Percentiles rank a stretch among this genome's conserved stretches.
phyloP scores from a whole-genome alignment of 2,888 invertebrate genomes.

The Drosophila differens region DNA sequence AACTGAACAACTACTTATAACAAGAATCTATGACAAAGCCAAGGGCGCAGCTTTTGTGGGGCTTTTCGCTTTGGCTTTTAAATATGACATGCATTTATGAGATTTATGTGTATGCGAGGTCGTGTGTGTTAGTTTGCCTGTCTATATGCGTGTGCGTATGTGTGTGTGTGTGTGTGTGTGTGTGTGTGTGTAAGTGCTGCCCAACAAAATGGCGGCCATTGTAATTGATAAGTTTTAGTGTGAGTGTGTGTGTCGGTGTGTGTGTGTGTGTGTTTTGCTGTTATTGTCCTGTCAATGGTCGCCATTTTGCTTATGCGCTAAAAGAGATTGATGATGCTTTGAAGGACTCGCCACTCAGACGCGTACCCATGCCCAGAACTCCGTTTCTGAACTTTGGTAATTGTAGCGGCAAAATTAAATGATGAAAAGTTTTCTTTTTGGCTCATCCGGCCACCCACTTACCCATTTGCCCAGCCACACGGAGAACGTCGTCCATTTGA shows the following conservation, averaged over 20 bases:
- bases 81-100: conserved; percentile 81
- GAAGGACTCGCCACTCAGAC: conserved; percentile 62
- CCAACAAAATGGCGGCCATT: conserved; percentile 67
- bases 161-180: conserved; percentile 17
- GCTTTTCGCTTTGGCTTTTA: conserved; percentile 69
- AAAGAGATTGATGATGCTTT: conserved; percentile 80
- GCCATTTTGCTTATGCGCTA: conserved; percentile 72
- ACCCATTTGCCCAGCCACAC: conserved; percentile 8
- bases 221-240: conserved; percentile 78
- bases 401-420: conserved; percentile 74
- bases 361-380: not conserved
- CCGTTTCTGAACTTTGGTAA: conserved; percentile 58
- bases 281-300: conserved; percentile 60
- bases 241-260: conserved; percentile 26
- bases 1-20: conserved; percentile 53
- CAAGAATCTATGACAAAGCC: conserved; percentile 63
- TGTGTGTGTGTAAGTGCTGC: conserved; percentile 22
- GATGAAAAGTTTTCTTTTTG: conserved; percentile 74
- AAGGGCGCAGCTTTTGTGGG: conserved; percentile 61
- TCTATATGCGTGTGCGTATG: not conserved
- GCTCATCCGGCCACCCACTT: conserved; percentile 4
- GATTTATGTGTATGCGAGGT: conserved; percentile 55
- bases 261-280: conserved; percentile 32
- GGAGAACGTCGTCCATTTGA: conserved; percentile 60
- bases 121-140: conserved; percentile 6